Base-by-base conservation (phyloP, 2,888 invertebrate genomes). In the Heterodera filipjevi region DNA sequence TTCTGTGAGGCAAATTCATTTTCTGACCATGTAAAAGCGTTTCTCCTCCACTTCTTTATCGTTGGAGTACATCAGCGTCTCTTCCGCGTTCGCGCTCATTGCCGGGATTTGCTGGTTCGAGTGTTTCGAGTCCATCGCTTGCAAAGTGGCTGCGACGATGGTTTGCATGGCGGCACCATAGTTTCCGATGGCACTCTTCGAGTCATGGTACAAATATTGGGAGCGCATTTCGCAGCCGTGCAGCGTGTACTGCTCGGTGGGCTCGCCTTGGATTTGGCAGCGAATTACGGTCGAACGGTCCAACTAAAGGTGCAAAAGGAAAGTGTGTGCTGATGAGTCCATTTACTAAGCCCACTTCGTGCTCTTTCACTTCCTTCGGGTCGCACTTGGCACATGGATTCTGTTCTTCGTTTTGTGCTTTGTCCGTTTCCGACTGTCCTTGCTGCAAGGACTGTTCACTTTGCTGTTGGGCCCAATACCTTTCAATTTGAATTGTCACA, bases 21-120 rank as follows among this genome's bases (percentile, higher is more conserved):
- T 78, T 86, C 39, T 85, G 70, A 80, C 59, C 81, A 83, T 84
- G 79, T 82, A 85, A 82, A 86, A 87, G 46, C 83, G 80, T 79
- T 85, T 83, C 77, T 84, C 82, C n/a, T 77, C 70, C 70, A 79
- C 59, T 64, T 84, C 86, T 80, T 81, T 83, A 35, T 81, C 81
- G 53, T 74, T 77, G 46, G 81, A 82, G 82, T 84, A 85, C 59
- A 87, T 73, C 49, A 87, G 80, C 27, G 81, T 79, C 71, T 86
- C 84, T 72, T 74, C 77, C 53, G 80, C 81, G 64, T 53, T 44
- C 46, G 49, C 66, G 49, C 22, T 35, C 46, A 49, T 76, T 22
- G 64, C 30, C 59, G 79, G 44, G 39, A 71, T 30, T 8, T 77
- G 59, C 46, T 77, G 53, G 71, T 81, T 77, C 53, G 71, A 32